These are phyloP conservation scores for Sebastes diaconus DNA, from an alignment of 2,797 vertebrate species.

Conservation along the genomic window DNA sequence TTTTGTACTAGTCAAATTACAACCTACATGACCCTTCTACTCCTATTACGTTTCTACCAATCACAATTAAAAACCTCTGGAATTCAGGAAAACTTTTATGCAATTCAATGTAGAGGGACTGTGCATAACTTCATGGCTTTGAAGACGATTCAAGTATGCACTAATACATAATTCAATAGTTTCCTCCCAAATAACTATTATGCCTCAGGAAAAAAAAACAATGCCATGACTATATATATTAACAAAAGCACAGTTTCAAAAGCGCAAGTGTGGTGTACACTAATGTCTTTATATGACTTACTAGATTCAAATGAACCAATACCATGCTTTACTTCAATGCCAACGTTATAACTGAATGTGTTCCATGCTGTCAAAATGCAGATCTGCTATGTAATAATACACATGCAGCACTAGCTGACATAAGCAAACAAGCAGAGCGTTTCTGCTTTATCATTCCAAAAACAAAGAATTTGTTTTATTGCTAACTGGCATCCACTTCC, in stretches of 20 bases:
- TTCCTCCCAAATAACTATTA: neutral
- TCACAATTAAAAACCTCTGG: neutral
- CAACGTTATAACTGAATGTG: neutral
- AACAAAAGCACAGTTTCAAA: neutral
- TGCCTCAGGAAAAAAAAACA: neutral
- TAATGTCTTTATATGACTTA: neutral
- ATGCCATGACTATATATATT: neutral
- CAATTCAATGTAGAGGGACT: neutral
- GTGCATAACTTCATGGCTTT: neutral
- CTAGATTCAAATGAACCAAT: neutral
- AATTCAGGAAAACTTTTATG: neutral
- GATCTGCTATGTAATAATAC: neutral
- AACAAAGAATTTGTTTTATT: neutral
- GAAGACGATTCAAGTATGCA: neutral
- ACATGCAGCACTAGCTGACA: neutral
- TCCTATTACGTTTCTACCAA: neutral
- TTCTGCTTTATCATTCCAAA: neutral
- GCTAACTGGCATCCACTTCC: neutral
- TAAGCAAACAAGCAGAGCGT: neutral
- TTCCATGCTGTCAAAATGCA: neutral
- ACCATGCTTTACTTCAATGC: neutral
- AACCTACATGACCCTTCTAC: too few species aligned
- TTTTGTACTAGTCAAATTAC: too few species aligned
- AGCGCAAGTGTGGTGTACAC: neutral
- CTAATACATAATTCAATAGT: slow-evolving; percentile 4